Percentiles rank a stretch among this genome's conserved stretches.
phyloP scores from a whole-genome alignment of 2,113 vertebrate species.

The Ciconia stormi region DNA sequence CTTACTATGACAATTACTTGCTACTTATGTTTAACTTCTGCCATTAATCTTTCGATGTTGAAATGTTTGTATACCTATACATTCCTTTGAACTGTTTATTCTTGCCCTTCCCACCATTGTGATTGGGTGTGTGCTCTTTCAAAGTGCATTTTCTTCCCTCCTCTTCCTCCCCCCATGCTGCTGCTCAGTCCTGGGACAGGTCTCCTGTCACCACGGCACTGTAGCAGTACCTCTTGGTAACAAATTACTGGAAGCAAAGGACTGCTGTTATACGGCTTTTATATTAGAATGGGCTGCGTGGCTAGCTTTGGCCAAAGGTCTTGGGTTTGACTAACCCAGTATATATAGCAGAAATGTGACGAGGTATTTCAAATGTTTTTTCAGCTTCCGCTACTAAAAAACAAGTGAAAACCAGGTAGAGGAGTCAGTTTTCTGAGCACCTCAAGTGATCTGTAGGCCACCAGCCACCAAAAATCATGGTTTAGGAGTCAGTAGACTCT shows the following conservation, averaged over 20 bases:
- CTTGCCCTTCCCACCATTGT: background rate
- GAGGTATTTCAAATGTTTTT: background rate
- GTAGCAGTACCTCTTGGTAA: background rate
- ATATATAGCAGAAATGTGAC: background rate
- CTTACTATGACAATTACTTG: conserved; percentile 11
- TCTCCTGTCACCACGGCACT: background rate
- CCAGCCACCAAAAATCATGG: background rate
- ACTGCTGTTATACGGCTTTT: background rate
- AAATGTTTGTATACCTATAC: background rate
- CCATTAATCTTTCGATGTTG: background rate
- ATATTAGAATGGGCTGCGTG: background rate
- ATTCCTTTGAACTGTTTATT: background rate
- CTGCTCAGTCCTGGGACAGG: background rate
- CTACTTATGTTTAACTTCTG: background rate
- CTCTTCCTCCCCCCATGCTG: background rate
- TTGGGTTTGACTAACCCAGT: background rate
- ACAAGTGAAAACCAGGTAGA: background rate
- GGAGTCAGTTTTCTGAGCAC: background rate
- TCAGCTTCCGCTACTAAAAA: conserved; percentile 23
- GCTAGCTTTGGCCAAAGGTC: background rate
- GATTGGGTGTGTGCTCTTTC: background rate
- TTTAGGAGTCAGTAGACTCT: conserved; percentile 28
- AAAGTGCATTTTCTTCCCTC: background rate
- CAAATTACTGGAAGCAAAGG: background rate
- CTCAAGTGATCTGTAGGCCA: conserved; percentile 11